Percentiles rank a stretch among this genome's conserved stretches.
Conservation (phyloP, 2,888 invertebrate species). For the Torymus texanus region DNA sequence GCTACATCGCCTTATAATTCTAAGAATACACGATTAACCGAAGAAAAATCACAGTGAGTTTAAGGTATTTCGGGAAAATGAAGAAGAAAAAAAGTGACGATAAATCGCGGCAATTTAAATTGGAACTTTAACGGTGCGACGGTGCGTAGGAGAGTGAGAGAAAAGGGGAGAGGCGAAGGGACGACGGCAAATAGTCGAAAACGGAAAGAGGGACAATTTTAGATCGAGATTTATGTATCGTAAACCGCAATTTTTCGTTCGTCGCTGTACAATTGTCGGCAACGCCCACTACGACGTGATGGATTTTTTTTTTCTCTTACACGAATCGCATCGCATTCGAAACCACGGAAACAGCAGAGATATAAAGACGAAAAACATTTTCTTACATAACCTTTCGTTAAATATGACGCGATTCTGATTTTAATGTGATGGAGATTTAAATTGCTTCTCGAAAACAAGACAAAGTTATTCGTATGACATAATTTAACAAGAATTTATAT, state of each 20-base stretch:
- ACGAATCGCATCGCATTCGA: no score
- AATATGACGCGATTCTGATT: no score
- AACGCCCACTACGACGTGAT: slow-evolving; percentile 1
- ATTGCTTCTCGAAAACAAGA: no score
- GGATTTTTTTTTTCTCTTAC: no score
- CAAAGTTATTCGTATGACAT: no score
- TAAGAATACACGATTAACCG: slow-evolving; percentile 28
- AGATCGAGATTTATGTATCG: slow-evolving; percentile 68
- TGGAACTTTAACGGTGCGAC: slow-evolving; percentile 41
- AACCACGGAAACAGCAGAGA: not conserved
- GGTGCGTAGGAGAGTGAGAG: not conserved
- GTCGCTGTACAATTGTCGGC: slow-evolving; percentile 62
- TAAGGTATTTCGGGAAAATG: slow-evolving; percentile 18
- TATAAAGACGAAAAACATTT: slow-evolving; percentile 7
- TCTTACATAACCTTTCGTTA: no score
- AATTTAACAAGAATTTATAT: no score
- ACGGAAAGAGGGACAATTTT: slow-evolving; percentile 64
- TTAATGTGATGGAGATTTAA: no score
- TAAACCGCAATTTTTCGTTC: slow-evolving; percentile 58
- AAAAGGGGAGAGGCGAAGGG: slow-evolving; percentile 9
- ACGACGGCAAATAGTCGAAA: slow-evolving; percentile 52
- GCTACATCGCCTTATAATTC: slow-evolving; percentile 23
- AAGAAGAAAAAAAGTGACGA: slow-evolving; percentile 47
- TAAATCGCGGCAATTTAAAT: slow-evolving; percentile 57
- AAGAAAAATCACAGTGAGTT: slow-evolving; percentile 39